Evolutionary conservation across 2,113 vertebrate genomes (phyloP).

Genomic region (Carettochelys insculpta): DNA sequence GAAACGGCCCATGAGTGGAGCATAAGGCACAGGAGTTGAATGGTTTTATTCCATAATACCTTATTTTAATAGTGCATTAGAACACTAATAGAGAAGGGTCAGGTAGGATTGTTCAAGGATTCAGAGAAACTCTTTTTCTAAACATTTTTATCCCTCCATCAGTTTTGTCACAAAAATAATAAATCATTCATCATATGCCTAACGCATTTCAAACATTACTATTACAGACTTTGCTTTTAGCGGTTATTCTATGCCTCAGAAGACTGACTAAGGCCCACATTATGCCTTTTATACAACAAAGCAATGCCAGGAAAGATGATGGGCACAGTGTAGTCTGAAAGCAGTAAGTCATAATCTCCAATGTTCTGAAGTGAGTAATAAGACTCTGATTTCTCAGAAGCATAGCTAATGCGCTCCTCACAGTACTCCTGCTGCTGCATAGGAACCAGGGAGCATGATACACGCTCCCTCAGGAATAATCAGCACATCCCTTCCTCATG

Average conservation of each 20-base stretch:
- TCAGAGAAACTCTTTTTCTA: background rate
- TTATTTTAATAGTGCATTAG: background rate
- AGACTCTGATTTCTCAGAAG: background rate
- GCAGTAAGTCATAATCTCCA: background rate
- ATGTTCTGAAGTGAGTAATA: background rate
- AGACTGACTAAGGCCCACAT: background rate
- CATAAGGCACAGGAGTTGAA: no score
- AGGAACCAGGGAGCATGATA: background rate
- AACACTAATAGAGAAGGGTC: background rate
- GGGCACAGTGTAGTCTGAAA: background rate
- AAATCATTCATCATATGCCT: background rate
- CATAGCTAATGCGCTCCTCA: background rate
- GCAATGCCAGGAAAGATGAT: background rate
- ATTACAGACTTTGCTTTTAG: background rate
- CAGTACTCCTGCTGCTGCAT: background rate
- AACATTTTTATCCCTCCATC: background rate
- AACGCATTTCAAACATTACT: background rate
- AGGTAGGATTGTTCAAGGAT: background rate
- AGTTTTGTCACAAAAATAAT: background rate
- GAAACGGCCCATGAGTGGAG: no score
- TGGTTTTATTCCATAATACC: background rate
- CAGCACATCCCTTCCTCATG: background rate
- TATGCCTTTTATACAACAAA: background rate
- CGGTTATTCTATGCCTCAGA: background rate
- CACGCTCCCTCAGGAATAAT: background rate